These are phyloP conservation scores for Parasteatoda tepidariorum DNA, from an alignment of 1,140 invertebrate species.

Conservation along the genomic window DNA sequence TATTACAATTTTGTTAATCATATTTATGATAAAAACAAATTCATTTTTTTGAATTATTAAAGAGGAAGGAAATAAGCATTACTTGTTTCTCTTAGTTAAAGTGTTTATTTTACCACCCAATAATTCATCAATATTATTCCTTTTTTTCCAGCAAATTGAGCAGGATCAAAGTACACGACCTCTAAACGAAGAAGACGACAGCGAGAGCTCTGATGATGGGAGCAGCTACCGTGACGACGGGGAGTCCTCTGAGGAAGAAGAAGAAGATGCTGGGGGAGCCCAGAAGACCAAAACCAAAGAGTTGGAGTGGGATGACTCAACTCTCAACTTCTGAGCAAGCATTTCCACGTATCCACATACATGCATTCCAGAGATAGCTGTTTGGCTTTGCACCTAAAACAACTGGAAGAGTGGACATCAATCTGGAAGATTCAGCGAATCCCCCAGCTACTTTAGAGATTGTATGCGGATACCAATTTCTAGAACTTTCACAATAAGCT, in stretches of 20 bases:
- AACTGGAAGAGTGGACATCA: constrained; percentile 10
- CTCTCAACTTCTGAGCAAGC: constrained; percentile 71
- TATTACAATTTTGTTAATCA: too few species aligned
- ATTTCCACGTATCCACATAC: constrained; percentile 54
- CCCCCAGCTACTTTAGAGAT: constrained; percentile 58
- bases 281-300: constrained; percentile 69
- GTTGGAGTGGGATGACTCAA: constrained; percentile 78
- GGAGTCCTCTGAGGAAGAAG: constrained; percentile 72
- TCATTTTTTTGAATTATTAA: too few species aligned
- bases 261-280: constrained; percentile 65
- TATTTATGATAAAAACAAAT: too few species aligned
- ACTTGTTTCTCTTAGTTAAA: too few species aligned
- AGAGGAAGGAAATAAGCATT: too few species aligned
- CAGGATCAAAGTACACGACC: constrained; percentile 67
- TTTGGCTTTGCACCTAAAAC: constrained; percentile 35
- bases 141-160: constrained; percentile 66
- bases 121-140: too few species aligned
- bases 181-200: constrained; percentile 72
- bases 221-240: constrained; percentile 71
- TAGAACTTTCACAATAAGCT: constrained; percentile 26
- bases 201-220: constrained; percentile 73
- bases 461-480: constrained; percentile 55
- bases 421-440: constrained; percentile 33
- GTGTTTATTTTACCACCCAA: too few species aligned
- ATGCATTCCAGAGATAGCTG: constrained; percentile 58